A percentile compares a stretch with the other conserved stretches of the same genome.
Conservation (phyloP, 2,888 invertebrate species). For the Heteromurus nitidus region DNA sequence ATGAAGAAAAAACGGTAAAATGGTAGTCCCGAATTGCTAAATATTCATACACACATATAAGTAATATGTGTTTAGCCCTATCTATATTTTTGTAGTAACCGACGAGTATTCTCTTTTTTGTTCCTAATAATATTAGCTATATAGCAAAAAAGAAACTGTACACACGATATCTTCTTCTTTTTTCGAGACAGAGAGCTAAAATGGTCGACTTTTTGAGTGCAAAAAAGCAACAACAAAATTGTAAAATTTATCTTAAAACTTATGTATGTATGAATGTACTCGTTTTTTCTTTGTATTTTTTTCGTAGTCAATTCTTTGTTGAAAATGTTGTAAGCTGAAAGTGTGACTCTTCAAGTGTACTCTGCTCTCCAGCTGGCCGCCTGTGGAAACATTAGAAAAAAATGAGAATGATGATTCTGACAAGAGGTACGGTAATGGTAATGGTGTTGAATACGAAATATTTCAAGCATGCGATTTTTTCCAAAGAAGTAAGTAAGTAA, state of each 20-base stretch:
- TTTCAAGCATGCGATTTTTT: background rate
- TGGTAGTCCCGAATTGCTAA: background rate
- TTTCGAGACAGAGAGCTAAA: too few relatives aligned
- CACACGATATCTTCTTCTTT: too few relatives aligned
- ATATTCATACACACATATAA: background rate
- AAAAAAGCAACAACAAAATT: too few relatives aligned
- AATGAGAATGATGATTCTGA: background rate
- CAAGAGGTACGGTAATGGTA: background rate
- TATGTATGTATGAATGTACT: too few relatives aligned
- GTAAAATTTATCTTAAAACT: too few relatives aligned
- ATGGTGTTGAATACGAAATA: too few relatives aligned
- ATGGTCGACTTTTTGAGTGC: too few relatives aligned
- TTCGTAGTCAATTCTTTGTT: background rate
- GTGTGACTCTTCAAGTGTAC: conserved; percentile 84
- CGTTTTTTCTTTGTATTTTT: background rate
- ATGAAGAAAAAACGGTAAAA: background rate
- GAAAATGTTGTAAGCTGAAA: conserved; percentile 35
- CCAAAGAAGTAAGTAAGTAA: background rate
- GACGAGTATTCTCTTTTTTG: background rate
- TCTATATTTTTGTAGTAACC: background rate
- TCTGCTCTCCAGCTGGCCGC: conserved; percentile 93
- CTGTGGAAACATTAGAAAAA: conserved; percentile 79
- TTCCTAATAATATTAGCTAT: too few relatives aligned
- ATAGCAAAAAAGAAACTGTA: too few relatives aligned
- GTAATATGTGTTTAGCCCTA: background rate